Percentiles rank a stretch among this genome's conserved stretches.
Evolutionary conservation across 1,140 invertebrate species (phyloP).

Genomic region (Heliconius nattereri): DNA sequence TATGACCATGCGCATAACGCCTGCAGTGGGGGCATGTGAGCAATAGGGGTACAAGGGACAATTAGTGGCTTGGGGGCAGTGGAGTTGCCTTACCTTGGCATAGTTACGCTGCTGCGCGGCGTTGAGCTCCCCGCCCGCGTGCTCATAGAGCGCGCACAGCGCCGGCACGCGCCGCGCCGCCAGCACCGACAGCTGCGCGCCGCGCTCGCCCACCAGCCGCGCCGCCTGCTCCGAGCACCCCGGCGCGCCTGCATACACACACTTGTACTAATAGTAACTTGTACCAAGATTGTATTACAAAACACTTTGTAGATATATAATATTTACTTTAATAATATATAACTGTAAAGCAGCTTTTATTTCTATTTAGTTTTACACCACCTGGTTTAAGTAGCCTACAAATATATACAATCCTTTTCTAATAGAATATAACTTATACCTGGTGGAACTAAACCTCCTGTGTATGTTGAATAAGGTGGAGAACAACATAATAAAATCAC

Average conservation of each 20-base stretch:
- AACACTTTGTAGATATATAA: too few relatives aligned
- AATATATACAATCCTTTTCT: too few relatives aligned
- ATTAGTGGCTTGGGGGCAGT: not conserved
- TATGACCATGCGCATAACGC: conserved; percentile 81
- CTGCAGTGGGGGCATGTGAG: conserved; percentile 80
- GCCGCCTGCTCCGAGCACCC: conserved; percentile 66
- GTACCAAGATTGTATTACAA: too few relatives aligned
- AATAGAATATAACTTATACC: conserved; percentile 74
- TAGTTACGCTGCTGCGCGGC: conserved; percentile 94
- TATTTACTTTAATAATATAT: too few relatives aligned
- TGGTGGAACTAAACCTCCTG: conserved; percentile 80
- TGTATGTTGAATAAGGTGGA: conserved; percentile 93
- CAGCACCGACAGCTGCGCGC: conserved; percentile 92
- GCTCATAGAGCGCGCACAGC: conserved; percentile 81
- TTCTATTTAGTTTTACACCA: not conserved
- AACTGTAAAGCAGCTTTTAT: not conserved
- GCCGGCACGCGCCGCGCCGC: conserved; percentile 92
- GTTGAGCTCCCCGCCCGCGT: conserved; percentile 24
- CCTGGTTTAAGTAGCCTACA: not conserved
- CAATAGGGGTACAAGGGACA: not conserved
- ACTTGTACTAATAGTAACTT: too few relatives aligned
- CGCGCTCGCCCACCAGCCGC: conserved; percentile 78
- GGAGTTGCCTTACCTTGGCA: conserved; percentile 85
- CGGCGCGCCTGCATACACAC: conserved; percentile 44
- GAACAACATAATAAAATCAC: conserved; percentile 96